Base-by-base conservation (phyloP, 2,113 vertebrate genomes). In the Nematolebias whitei region DNA sequence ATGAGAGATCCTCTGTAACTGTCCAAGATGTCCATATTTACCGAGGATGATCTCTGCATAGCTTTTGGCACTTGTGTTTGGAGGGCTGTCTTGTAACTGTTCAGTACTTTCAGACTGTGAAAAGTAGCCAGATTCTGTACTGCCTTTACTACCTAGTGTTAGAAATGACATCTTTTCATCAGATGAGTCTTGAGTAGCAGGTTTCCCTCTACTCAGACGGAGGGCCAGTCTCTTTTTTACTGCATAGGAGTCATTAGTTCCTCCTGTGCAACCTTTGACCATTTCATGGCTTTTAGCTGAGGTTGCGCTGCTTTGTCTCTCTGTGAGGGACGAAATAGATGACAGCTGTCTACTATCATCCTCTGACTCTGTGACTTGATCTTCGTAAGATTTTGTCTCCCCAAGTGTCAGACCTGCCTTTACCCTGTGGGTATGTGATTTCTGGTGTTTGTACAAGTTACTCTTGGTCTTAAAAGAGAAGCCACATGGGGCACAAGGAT, bases 401-500 rank as follows among this genome's bases (percentile, higher is more conserved):
- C 77, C 94, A 0, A 93, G 92, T 49, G 94, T 91, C 76, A 97
- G 91, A 57, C 96, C 96, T 0, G 96, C 97, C 89, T 98, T 98
- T 68, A 97, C 95, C 63, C 93, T 93, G 85, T 98, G 96, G 76
- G 96, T 97, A 6, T 96, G 97, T 47, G 96, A 98, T 70, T 98
- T 99, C 72, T 95, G 92, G 87, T 98, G 97, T 76, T 99, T 99
- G 85, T 99, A 99, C 67, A 99, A 86, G 88, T 98, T 98, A 85
- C 97, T 99, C 91, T 99, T 98, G 18, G 97, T 98, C 87, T 98
- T 99, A 85, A 99, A 98, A 68, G 96, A 98, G 90, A 98, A 99
- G 69, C 96, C 96, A 11, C 97, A 98, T 2, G 95, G 96, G 62
- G 93, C 92, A 9, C 96, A 98, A 26, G 96, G 96, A 77, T 98